Base-by-base conservation (phyloP, 2,888 invertebrate genomes). In the Flexamia atlantica region DNA sequence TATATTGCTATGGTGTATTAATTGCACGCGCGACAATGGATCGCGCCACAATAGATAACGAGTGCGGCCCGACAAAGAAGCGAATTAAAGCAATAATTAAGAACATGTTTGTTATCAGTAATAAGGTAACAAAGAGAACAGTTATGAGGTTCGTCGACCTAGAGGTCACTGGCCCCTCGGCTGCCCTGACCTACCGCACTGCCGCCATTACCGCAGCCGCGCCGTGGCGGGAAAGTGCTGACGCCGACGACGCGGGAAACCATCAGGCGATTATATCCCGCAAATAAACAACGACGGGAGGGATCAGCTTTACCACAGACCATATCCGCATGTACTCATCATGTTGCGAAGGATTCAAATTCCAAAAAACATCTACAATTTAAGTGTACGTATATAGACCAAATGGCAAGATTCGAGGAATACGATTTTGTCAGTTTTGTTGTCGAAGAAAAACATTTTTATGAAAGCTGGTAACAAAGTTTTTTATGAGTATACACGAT, bases 81-180 rank as follows among this genome's bases (percentile, higher is more conserved):
- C 32, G 79, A 79, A 79, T 79, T 57, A 57, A 53, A 57, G 79
- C 79, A 36, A 79, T 79, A 79, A 79, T 79, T 79, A 79, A 79
- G 79, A 79, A 79, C 79, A 79, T 57, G 79, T 79, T 79, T 79
- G 79, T 36, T 79, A 79, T 79, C 79, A 36, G 79, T 79, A 79
- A 79, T 79, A 79, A 79, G 79, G 57, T 36, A 57, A 79, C 79
- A 79, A 57, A 36, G 57, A 23, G 32, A 36, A 79, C 79, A 79
- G 79, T 79, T 79, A 79, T 32, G 50, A n/a, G 57, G 79, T 79
- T 57, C 79, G 57, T 32, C 28, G 79, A 79, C 79, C 79, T 42
- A 50, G 57, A 32, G 79, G 57, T 53, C 36, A 14, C 1, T 14
- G 79, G 5, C 57, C 53, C 28, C 17, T 7, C 10, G 72, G 72